Evolutionary conservation across 1,140 invertebrate species (phyloP), one percentile per base, ranked within the genome.

Genomic region (Orchestia grillus): DNA sequence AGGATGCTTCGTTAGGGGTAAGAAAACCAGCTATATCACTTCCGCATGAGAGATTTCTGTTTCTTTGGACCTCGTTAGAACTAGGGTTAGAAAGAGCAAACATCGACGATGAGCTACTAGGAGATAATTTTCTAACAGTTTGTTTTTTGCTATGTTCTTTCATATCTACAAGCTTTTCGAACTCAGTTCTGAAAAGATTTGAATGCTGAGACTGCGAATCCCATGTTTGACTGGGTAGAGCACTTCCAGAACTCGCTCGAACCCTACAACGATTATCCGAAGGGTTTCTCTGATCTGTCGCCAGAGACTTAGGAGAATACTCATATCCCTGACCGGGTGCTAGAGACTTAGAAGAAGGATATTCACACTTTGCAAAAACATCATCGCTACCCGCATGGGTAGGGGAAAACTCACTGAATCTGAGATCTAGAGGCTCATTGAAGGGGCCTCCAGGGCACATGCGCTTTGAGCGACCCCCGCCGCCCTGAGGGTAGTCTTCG

Each of bases 351-450:
- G 92, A 44, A n/a, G 92, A 44, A 94, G 36, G n/a, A 40, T 44
- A 40, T 8, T 45, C 92, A 94, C 40, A 94, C 41, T 47, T 94
- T 40, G 36, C 44, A 45, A 94, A 94, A 45, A 94, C 43, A n/a
- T 44, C 40, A 47, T 47, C 92, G 36, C 44, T 47, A 94, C 92
- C 40, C 92, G 43, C 23, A 19, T 94, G 92, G 16, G 43, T 94
- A 40, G 92, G 36, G 40, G 92, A 45, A 45, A 94, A 94, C 92
- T 94, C 92, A 94, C 92, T 94, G 92, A 47, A 94, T 94, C 92
- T 94, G 36, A 94, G 92, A 47, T 94, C 92, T 40, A 94, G 92
- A 42, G 92, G 92, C 43, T 47, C 92, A 90, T 41, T 90, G 88
- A 42, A 90, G 43, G 92, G 44, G 41, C 41, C 44, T 6, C 44